phyloP scores from a whole-genome alignment of 2,797 vertebrate species.

The Coregonus ussuriensis region DNA sequence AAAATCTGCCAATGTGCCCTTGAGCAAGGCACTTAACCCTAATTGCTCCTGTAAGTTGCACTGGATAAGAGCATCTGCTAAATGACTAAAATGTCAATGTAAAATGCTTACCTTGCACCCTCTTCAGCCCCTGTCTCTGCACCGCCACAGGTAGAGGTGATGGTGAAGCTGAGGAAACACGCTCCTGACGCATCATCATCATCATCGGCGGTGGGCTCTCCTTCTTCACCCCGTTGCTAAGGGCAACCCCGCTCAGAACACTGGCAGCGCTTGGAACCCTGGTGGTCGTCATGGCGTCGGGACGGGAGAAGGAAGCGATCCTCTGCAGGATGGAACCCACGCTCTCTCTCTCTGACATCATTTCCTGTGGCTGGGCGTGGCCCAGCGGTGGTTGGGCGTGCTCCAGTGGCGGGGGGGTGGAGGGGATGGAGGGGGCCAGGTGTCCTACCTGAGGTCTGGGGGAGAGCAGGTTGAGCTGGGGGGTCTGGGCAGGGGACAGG shows the following conservation, averaged over 20 bases:
- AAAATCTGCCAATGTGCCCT: no score
- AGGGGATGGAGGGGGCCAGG: constrained; percentile 40
- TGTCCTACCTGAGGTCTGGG: constrained; percentile 67
- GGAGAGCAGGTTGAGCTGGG: constrained; percentile 61
- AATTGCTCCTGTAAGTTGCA: no score
- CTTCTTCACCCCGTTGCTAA: constrained; percentile 49
- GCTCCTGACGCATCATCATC: constrained; percentile 3
- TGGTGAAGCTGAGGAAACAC: not conserved
- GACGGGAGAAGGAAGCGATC: constrained; percentile 71
- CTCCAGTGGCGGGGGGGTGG: constrained; percentile 25
- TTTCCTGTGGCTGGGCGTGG: constrained; percentile 5
- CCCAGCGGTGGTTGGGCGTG: constrained; percentile 38
- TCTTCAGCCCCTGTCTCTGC: constrained; percentile 21
- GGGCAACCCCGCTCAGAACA: constrained; percentile 9
- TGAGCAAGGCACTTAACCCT: no score
- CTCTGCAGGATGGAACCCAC: constrained; percentile 74
- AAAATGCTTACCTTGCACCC: not conserved
- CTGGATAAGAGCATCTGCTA: no score
- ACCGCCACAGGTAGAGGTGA: not conserved
- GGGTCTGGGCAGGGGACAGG: constrained; percentile 58
- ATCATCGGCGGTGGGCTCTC: constrained; percentile 17
- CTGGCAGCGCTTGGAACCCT: not conserved
- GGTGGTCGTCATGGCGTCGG: constrained; percentile 24
- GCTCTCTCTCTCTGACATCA: constrained; percentile 64
- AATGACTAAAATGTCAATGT: no score